Percentiles rank a stretch among this genome's conserved stretches.
Conservation (phyloP, 23 tunicate species). For the Corella eumyota region DNA sequence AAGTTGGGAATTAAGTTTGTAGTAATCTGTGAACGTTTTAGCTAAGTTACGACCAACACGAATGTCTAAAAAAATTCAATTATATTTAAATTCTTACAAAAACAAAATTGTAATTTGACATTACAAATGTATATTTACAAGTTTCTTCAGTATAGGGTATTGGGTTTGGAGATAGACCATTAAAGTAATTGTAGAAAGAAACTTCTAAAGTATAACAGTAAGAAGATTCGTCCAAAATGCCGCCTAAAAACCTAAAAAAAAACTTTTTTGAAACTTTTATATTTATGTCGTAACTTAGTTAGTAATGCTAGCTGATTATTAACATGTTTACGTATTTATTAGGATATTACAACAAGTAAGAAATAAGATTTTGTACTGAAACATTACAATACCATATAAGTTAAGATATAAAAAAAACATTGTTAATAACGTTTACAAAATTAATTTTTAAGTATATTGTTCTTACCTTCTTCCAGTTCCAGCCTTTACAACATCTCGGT, state of each 20-base stretch:
- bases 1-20: slow-evolving; percentile 50
- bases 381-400: too few species aligned
- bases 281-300: background rate
- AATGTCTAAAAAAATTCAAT: slow-evolving; percentile 16
- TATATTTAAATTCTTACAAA: background rate
- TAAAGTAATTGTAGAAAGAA: slow-evolving; percentile 88
- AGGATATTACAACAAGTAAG: too few species aligned
- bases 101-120: too few species aligned
- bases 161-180: slow-evolving; percentile 57
- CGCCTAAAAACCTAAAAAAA: slow-evolving; percentile 69
- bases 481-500: slow-evolving; percentile 90
- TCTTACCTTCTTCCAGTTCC: slow-evolving; percentile 98
- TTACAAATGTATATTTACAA: slow-evolving; percentile 28
- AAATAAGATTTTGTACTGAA: too few species aligned
- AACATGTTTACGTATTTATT: too few species aligned
- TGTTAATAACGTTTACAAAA: too few species aligned
- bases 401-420: too few species aligned
- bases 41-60: slow-evolving; percentile 81
- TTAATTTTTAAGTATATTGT: too few species aligned
- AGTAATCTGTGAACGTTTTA: slow-evolving; percentile 82
- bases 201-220: slow-evolving; percentile 96
- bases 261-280: background rate
- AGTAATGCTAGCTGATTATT: too few species aligned
- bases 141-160: slow-evolving; percentile 81
- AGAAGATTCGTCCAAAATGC: slow-evolving; percentile 82